phyloP scores from a whole-genome alignment of 2,888 invertebrate genomes.

The Pollenia labialis region DNA sequence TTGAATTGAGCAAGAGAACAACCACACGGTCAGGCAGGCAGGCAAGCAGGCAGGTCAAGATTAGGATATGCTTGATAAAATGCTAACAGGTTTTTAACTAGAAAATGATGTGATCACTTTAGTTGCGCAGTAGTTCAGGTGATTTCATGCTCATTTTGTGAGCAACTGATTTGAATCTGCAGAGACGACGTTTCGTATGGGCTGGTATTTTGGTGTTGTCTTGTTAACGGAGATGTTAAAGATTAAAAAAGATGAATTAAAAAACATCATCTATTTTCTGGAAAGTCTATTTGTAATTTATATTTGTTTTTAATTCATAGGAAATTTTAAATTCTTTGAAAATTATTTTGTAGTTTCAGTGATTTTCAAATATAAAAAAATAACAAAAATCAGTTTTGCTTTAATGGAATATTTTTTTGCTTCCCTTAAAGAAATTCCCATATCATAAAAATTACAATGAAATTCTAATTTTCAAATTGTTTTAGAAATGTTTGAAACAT shows the following conservation, averaged over 20 bases:
- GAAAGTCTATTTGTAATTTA: neutral
- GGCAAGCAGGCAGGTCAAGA: neutral
- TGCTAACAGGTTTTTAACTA: constrained; percentile 65
- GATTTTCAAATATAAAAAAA: neutral
- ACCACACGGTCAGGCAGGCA: neutral
- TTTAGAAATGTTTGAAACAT: neutral
- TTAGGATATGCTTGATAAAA: constrained; percentile 44
- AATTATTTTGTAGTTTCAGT: neutral
- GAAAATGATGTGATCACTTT: constrained; percentile 70
- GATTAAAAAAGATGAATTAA: constrained; percentile 11
- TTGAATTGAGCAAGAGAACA: constrained; percentile 12
- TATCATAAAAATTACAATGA: neutral
- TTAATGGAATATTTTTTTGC: no score
- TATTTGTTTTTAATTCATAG: neutral
- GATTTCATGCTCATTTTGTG: constrained; percentile 61
- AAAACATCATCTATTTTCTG: neutral
- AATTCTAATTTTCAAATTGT: neutral
- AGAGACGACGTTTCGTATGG: constrained; percentile 22
- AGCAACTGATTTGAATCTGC: constrained; percentile 44
- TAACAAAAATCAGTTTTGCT: no score
- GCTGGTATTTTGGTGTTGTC: constrained; percentile 8
- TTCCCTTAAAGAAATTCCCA: constrained; percentile 2
- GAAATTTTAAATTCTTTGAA: neutral
- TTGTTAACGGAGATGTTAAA: neutral
- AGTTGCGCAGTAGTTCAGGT: constrained; percentile 69